Base-by-base conservation (phyloP, 2,888 invertebrate species). In the Tromatobia lineatoria region DNA sequence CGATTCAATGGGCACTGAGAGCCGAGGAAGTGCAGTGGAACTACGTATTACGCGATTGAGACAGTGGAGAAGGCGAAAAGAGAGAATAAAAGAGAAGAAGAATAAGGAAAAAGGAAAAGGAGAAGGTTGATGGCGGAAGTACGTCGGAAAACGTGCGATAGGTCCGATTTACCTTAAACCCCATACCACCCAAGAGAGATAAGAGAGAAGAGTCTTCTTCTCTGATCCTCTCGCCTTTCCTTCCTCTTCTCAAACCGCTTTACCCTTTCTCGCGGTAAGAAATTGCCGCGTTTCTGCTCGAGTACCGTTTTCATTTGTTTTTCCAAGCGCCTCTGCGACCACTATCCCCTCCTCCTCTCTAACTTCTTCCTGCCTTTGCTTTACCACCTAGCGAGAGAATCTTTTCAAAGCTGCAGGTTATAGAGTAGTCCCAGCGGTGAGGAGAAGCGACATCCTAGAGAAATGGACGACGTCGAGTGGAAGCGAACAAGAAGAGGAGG, bases 231-330 rank as follows among this genome's bases (percentile, higher is more conserved):
- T 52, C 61, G 23, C 69, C 45, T 67, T 50, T 75, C 50, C 50
- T 20, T 64, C 64, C 69, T 70, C 23, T 50, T 50, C 29, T 59
- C 13, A 4, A 20, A 42, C 64, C 11, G 23, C 57, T 34, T 50
- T 70, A 50, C 52, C 54, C 18, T 29, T 20, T 20, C 69, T 11
- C 29, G 38, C 64, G 69, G 78, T 79, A 80, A 86, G 77, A 86
- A 86, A 87, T 86, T 82, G 82, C 84, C 74, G 70, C 81, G 71
- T 59, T 69, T 77, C 76, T 34, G 66, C 52, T 74, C 66, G 75
- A 81, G 73, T 70, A 86, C 73, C 80, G 67, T 86, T 85, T 87
- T 82, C 84, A 85, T 82, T 87, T 86, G 83, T 85, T 87, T 82
- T 84, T 85, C 83, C 70, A 29, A 69, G 69, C 81, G 23, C 25